Conservation (phyloP, 1,140 invertebrate genomes). For the Spodoptera frugiperda region DNA sequence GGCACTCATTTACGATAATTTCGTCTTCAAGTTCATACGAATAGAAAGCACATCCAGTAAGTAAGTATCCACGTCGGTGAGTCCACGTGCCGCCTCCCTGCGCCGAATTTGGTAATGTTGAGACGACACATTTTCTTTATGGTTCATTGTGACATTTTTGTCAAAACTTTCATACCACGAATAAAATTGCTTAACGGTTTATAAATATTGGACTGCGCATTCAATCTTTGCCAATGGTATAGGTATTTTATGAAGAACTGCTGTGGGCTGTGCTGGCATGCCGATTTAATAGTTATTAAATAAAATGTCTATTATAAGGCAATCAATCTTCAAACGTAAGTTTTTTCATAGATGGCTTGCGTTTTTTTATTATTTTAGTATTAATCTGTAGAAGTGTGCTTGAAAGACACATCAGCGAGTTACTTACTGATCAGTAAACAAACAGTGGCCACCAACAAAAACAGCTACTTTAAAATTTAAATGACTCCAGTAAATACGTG, state of each 20-base stretch:
- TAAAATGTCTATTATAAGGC: no score
- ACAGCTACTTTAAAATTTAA: neutral
- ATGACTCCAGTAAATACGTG: slow-evolving; percentile 4
- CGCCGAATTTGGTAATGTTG: slow-evolving; percentile 49
- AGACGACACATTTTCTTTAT: slow-evolving; percentile 35
- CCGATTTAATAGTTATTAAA: neutral
- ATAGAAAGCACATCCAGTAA: slow-evolving; percentile 41
- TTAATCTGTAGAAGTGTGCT: neutral
- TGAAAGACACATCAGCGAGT: neutral
- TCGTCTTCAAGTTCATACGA: neutral
- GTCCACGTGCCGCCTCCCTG: slow-evolving; percentile 50
- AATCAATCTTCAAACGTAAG: no score
- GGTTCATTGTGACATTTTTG: slow-evolving; percentile 30
- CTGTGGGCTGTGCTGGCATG: neutral
- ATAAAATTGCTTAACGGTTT: slow-evolving; percentile 40
- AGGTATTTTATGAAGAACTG: neutral
- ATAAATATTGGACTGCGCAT: slow-evolving; percentile 28
- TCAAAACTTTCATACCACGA: slow-evolving; percentile 24
- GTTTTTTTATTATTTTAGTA: neutral
- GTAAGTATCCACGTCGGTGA: slow-evolving; percentile 31
- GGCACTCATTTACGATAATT: no score
- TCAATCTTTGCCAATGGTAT: slow-evolving; percentile 15
- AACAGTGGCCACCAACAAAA: neutral
- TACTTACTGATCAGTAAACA: neutral
- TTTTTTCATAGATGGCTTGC: no score